Evolutionary conservation across 2,888 invertebrate species (phyloP).

Genomic region (Heliothis peltigera): DNA sequence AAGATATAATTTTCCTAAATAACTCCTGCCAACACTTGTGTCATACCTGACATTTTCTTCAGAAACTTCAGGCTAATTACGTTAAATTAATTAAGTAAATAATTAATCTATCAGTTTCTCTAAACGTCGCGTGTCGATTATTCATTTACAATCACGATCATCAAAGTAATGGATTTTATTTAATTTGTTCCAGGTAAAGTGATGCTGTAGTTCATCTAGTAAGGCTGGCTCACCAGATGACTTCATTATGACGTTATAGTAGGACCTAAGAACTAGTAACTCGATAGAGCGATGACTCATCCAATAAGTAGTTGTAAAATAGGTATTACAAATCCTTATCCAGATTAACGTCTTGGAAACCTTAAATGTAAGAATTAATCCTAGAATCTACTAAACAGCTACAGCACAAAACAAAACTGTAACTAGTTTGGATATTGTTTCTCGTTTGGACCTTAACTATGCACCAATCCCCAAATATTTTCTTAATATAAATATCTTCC

Average conservation of each 20-base stretch:
- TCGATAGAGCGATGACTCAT: conserved; percentile 21
- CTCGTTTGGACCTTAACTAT: too few relatives aligned
- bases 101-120: conserved; percentile 1
- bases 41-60: neutral
- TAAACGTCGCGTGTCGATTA: conserved; percentile 18
- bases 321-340: too few relatives aligned
- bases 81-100: neutral
- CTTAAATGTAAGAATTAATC: too few relatives aligned
- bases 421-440: too few relatives aligned
- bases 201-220: conserved; percentile 36
- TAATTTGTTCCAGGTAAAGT: conserved; percentile 59
- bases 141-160: conserved; percentile 17
- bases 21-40: too few relatives aligned
- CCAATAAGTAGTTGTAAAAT: neutral
- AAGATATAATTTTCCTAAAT: neutral
- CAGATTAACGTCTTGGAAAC: too few relatives aligned
- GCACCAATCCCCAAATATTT: too few relatives aligned
- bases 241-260: conserved; percentile 33
- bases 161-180: conserved; percentile 46
- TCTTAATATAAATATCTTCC: conserved; percentile 6
- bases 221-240: conserved; percentile 33
- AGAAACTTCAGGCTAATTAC: too few relatives aligned
- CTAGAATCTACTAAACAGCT: too few relatives aligned
- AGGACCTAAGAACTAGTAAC: conserved; percentile 14
- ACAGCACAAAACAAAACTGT: too few relatives aligned